Evolutionary conservation across 2,797 vertebrate genomes (phyloP).

Genomic region (Bovichtus diacanthus): DNA sequence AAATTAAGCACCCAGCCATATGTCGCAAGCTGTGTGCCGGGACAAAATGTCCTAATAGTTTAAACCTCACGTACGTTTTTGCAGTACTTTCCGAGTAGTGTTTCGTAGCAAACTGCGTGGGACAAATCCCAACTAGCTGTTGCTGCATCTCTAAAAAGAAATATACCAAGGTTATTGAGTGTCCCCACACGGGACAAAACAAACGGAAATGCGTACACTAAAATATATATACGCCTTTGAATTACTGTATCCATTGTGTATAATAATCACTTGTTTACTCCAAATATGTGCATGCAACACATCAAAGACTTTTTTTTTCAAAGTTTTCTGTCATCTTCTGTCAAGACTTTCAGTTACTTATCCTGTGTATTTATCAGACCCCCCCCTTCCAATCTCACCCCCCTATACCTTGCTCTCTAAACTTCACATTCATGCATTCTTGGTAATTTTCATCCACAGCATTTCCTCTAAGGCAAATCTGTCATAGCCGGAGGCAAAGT

Average conservation of each 20-base stretch:
- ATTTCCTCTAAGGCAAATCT: slow-evolving; percentile 47
- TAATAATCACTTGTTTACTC: slow-evolving; percentile 61
- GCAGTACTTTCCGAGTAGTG: not conserved
- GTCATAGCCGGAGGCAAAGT: slow-evolving; percentile 51
- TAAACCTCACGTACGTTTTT: not conserved
- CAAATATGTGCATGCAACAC: slow-evolving; percentile 38
- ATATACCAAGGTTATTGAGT: slow-evolving; percentile 20
- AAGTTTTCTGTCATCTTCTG: slow-evolving; percentile 26
- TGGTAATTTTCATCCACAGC: slow-evolving; percentile 38
- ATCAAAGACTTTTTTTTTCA: slow-evolving; percentile 56
- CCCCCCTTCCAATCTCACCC: not conserved
- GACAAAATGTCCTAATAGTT: not conserved
- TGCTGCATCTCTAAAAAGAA: slow-evolving; percentile 14
- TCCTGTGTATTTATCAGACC: slow-evolving; percentile 20
- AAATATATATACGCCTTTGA: slow-evolving; percentile 26
- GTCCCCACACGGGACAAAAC: not conserved
- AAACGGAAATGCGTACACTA: slow-evolving; percentile 20
- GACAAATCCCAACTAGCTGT: not conserved
- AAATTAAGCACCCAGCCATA: not conserved
- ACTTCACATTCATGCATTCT: slow-evolving; percentile 25
- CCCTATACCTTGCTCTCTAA: not conserved
- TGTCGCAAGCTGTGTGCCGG: not conserved
- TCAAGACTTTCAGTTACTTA: slow-evolving; percentile 39
- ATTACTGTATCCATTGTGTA: slow-evolving; percentile 29
- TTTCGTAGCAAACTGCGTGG: slow-evolving; percentile 14